Evolutionary conservation across 2,888 invertebrate genomes (phyloP).

Genomic region (Meganola albula): DNA sequence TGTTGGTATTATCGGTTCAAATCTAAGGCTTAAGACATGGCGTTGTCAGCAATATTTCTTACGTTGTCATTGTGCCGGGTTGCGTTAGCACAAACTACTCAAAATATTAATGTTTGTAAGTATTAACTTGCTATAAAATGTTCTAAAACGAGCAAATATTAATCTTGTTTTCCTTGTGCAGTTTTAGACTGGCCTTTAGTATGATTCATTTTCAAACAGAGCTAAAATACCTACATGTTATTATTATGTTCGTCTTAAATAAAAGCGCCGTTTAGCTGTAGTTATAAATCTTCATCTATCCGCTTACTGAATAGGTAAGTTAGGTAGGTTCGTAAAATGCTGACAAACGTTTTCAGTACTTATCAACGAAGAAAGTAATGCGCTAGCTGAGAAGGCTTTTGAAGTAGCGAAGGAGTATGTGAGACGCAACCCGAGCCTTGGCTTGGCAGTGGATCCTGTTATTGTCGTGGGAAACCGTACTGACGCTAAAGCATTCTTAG

Average conservation of each 20-base stretch:
- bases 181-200: constrained; percentile 1
- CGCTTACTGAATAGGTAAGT: too few species aligned
- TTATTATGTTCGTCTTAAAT: too few species aligned
- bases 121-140: too few species aligned
- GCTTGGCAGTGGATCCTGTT: constrained; percentile 79
- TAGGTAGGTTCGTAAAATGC: too few species aligned
- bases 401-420: constrained; percentile 84
- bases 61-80: constrained; percentile 34
- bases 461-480: constrained; percentile 83
- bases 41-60: constrained; percentile 29
- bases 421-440: constrained; percentile 82
- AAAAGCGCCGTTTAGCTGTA: too few species aligned
- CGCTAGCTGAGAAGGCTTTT: constrained; percentile 82
- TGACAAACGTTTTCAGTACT: constrained; percentile 79
- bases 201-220: constrained; percentile 8
- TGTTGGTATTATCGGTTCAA: too few species aligned
- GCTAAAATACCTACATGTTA: too few species aligned
- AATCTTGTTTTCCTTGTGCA: constrained; percentile 6
- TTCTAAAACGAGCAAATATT: too few species aligned
- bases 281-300: too few species aligned
- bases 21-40: constrained; percentile 31
- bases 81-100: constrained; percentile 78
- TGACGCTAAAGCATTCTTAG: constrained; percentile 83
- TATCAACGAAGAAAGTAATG: constrained; percentile 85
- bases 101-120: constrained; percentile 86